These are phyloP conservation scores for Trissolcus japonicus DNA, from an alignment of 2,888 invertebrate genomes.

Conservation along the genomic window DNA sequence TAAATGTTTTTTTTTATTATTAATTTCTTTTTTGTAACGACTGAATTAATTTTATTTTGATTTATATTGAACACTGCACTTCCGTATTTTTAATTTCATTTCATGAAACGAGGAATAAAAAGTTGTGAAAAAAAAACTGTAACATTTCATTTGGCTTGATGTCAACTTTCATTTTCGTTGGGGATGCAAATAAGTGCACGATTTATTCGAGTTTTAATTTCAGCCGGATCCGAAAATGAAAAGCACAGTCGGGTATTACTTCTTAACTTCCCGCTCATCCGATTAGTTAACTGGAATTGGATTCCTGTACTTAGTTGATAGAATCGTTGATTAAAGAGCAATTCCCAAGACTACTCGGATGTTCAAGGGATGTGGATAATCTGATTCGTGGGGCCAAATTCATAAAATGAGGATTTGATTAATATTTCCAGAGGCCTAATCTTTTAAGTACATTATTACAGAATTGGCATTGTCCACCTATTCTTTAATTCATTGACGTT, in stretches of 20 bases:
- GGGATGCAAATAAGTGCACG: no score
- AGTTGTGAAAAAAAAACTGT: no score
- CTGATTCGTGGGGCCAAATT: conserved; percentile 43
- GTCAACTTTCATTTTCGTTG: neutral
- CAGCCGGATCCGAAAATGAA: neutral
- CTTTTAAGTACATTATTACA: conserved; percentile 48
- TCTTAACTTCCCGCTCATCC: conserved; percentile 28
- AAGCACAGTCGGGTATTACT: conserved; percentile 10
- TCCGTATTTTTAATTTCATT: no score
- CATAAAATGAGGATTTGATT: conserved; percentile 47
- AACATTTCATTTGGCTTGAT: no score
- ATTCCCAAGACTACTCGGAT: conserved; percentile 38
- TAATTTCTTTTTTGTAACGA: no score
- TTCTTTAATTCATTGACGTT: neutral
- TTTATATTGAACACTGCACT: no score
- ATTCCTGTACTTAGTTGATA: conserved; percentile 34
- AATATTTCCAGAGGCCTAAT: conserved; percentile 39
- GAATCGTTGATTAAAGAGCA: conserved; percentile 52
- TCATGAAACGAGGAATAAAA: no score
- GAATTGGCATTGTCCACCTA: conserved; percentile 1
- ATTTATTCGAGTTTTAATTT: no score
- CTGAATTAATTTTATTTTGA: no score
- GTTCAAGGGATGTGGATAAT: conserved; percentile 43
- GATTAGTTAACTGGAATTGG: conserved; percentile 40
- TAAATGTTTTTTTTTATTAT: no score